These are phyloP conservation scores for Rousettus madagascariensis DNA, from an alignment of 2,797 vertebrate genomes.

Conservation along the genomic window DNA sequence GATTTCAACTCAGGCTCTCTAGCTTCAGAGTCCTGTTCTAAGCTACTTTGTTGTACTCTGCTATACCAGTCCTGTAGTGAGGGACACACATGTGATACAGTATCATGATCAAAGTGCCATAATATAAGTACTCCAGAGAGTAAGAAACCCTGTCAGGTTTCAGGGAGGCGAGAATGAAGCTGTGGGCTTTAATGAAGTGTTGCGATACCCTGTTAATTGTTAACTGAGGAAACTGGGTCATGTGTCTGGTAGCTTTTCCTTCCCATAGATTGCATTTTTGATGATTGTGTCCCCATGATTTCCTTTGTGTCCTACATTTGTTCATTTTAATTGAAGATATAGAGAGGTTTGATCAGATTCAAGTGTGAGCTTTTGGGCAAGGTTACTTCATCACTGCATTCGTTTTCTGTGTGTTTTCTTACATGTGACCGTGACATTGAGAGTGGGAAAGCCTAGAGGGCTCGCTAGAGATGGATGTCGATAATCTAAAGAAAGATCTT, in stretches of 20 bases:
- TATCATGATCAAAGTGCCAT: not conserved
- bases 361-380: not conserved
- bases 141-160: not conserved
- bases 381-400: not conserved
- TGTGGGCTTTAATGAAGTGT: not conserved
- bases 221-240: not conserved
- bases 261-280: not conserved
- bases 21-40: not conserved
- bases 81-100: not conserved
- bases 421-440: not conserved
- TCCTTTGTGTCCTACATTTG: not conserved
- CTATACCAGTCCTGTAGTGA: too few species aligned
- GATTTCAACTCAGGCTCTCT: not conserved
- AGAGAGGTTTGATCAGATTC: not conserved
- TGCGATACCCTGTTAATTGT: not conserved
- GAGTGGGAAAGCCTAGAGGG: not conserved
- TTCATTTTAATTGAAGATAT: not conserved
- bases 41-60: not conserved
- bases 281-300: not conserved
- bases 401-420: conserved; percentile 28
- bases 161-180: not conserved
- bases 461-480: not conserved
- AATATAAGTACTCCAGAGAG: not conserved
- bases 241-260: not conserved
- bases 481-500: conserved; percentile 9